Evolutionary conservation across 2,113 vertebrate genomes (phyloP).

Genomic region (Scophthalmus maximus): DNA sequence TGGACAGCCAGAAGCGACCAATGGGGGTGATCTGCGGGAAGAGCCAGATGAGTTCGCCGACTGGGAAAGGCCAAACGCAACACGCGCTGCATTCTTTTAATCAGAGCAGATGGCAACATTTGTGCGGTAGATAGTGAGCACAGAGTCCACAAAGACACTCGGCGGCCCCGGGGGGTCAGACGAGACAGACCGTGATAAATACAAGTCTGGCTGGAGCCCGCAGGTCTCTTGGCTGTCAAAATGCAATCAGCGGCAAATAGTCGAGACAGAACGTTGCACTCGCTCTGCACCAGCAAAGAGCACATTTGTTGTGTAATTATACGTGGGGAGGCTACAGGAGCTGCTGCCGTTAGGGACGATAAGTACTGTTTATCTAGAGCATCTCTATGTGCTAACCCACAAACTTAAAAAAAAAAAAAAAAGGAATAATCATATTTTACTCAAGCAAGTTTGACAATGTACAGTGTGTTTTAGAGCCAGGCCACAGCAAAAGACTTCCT

Average conservation of each 20-base stretch:
- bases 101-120: slow-evolving; percentile 68
- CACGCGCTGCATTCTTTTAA: slow-evolving; percentile 65
- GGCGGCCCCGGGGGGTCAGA: slow-evolving; percentile 48
- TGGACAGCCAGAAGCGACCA: slow-evolving; percentile 69
- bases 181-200: slow-evolving; percentile 47
- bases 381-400: background rate
- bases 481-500: slow-evolving; percentile 13
- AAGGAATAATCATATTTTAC: background rate
- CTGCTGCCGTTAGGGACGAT: slow-evolving; percentile 23
- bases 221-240: slow-evolving; percentile 61
- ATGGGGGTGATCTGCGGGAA: slow-evolving; percentile 68
- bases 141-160: slow-evolving; percentile 34
- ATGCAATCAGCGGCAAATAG: slow-evolving; percentile 55
- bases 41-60: slow-evolving; percentile 76
- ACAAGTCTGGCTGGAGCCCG: slow-evolving; percentile 59
- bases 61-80: slow-evolving; percentile 62
- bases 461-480: slow-evolving; percentile 1
- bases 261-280: slow-evolving; percentile 26
- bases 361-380: slow-evolving; percentile 19
- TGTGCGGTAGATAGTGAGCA: slow-evolving; percentile 42
- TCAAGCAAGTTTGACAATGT: slow-evolving; percentile 22
- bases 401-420: slow-evolving; percentile 13
- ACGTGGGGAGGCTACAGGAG: slow-evolving; percentile 13
- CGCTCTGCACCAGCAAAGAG: background rate
- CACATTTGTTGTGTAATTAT: slow-evolving; percentile 29